Evolutionary conservation across 2,113 vertebrate genomes (phyloP).

Genomic region (Heterotis niloticus): DNA sequence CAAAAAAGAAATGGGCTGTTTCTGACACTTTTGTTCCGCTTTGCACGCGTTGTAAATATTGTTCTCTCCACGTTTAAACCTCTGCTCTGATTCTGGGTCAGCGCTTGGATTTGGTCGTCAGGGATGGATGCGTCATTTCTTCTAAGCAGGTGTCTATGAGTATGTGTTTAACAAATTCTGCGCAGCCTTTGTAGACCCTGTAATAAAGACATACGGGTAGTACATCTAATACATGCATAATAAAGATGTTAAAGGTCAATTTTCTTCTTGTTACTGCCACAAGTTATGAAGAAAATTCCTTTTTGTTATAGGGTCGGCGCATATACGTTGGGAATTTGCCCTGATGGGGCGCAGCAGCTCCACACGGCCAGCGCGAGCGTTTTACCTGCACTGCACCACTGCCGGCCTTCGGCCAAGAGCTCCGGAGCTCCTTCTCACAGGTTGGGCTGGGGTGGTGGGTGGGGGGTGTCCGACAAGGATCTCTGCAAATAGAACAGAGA

Average conservation of each 20-base stretch:
- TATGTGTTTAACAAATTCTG: too few species aligned
- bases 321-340: background rate
- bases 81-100: background rate
- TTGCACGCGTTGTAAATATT: background rate
- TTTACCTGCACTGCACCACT: conserved; percentile 32
- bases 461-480: background rate
- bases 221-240: background rate
- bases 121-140: background rate
- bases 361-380: conserved; percentile 10
- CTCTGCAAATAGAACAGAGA: background rate
- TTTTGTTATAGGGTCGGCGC: background rate
- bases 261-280: too few species aligned
- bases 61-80: background rate
- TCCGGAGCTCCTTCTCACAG: background rate
- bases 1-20: background rate
- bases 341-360: background rate
- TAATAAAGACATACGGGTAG: background rate
- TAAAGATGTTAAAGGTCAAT: too few species aligned
- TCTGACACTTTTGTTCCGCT: conserved; percentile 1
- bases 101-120: background rate
- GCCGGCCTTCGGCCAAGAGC: conserved; percentile 14
- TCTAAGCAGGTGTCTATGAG: background rate
- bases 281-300: background rate
- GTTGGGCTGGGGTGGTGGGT: background rate
- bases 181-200: background rate